Conservation (phyloP, 2,797 vertebrate genomes). For the Syndactyla subalaris region DNA sequence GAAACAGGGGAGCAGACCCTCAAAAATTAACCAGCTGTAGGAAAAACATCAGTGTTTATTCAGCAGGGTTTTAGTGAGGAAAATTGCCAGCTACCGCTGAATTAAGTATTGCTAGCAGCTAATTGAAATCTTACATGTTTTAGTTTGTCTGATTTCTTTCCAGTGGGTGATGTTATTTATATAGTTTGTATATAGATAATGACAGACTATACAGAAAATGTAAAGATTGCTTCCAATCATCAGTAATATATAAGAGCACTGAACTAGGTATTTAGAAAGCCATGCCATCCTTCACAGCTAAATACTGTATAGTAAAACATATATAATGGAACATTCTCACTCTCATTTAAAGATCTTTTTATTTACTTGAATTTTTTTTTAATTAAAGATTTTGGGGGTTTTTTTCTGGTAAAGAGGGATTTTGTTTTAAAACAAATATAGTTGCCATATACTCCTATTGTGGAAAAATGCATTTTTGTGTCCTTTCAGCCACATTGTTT, state of each 20-base stretch:
- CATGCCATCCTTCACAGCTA: conserved; percentile 34
- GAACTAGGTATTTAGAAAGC: conserved; percentile 50
- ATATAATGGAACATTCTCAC: not conserved
- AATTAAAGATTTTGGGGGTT: not conserved
- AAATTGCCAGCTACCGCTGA: conserved; percentile 40
- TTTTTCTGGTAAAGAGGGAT: conserved; percentile 9
- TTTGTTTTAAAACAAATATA: conserved; percentile 69
- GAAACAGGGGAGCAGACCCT: not conserved
- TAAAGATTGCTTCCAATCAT: conserved; percentile 49
- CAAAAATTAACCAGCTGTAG: not conserved
- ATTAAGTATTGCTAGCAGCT: conserved; percentile 40
- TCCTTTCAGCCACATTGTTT: conserved; percentile 67
- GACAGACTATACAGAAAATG: conserved; percentile 51
- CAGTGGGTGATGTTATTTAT: conserved; percentile 59
- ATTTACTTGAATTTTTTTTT: not conserved
- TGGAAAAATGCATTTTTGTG: conserved; percentile 60
- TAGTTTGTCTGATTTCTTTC: conserved; percentile 59
- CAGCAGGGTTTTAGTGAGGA: conserved; percentile 17
- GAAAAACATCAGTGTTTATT: not conserved
- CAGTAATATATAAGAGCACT: conserved; percentile 34
- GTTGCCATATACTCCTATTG: conserved; percentile 27
- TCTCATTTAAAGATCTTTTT: conserved; percentile 34
- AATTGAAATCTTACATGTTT: conserved; percentile 54
- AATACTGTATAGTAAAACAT: conserved; percentile 2
- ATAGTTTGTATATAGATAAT: conserved; percentile 48